Conservation (phyloP, 1,140 invertebrate species). For the Batillaria attramentaria region DNA sequence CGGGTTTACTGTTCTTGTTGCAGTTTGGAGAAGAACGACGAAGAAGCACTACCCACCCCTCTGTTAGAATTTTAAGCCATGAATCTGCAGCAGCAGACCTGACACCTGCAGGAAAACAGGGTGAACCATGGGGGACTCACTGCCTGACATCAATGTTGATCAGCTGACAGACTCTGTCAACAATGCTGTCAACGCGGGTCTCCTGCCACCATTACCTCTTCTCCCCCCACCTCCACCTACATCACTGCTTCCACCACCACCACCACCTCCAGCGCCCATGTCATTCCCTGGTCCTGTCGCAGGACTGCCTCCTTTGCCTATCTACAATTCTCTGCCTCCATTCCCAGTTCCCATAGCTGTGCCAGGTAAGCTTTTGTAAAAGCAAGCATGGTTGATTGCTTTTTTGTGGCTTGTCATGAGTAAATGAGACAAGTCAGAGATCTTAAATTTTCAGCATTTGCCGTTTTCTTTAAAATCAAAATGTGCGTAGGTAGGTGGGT, state of each 20-base stretch:
- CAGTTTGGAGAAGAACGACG: too few species aligned
- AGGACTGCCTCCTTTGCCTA: background rate
- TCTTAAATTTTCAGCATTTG: background rate
- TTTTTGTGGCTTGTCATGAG: background rate
- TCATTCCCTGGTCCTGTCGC: too few species aligned
- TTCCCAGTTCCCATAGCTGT: background rate
- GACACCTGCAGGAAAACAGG: too few species aligned
- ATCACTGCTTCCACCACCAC: background rate
- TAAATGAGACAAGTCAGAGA: background rate
- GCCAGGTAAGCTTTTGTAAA: background rate
- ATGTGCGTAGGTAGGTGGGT: background rate
- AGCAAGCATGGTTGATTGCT: background rate
- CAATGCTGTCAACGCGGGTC: constrained; percentile 17
- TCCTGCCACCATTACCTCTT: constrained; percentile 5
- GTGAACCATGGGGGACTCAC: constrained; percentile 23
- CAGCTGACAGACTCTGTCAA: constrained; percentile 31
- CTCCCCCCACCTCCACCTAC: background rate
- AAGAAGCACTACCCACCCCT: too few species aligned
- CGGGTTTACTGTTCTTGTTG: too few species aligned
- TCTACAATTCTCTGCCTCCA: background rate
- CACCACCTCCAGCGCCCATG: too few species aligned
- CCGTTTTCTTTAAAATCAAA: background rate
- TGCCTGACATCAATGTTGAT: constrained; percentile 26
- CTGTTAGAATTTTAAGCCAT: too few species aligned
- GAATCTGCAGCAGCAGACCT: too few species aligned